Evolutionary conservation across 2,113 vertebrate species (phyloP).

Genomic region (Strix uralensis): DNA sequence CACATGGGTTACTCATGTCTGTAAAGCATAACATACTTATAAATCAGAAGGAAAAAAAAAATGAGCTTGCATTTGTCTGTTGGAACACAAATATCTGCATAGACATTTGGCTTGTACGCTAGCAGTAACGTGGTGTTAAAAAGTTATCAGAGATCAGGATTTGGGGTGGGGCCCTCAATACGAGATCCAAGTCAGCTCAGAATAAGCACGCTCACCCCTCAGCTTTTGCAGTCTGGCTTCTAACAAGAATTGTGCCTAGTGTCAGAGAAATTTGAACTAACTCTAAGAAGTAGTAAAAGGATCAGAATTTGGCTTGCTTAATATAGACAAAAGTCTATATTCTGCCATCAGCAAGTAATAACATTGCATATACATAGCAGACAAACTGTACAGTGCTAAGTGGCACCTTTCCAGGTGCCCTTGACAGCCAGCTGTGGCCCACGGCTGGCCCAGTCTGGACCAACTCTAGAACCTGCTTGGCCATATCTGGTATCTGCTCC

Average conservation of each 20-base stretch:
- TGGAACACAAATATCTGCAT: neutral
- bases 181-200: neutral
- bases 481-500: neutral
- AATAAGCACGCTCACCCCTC: neutral
- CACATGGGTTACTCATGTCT: conserved; percentile 45
- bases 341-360: neutral
- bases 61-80: neutral
- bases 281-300: neutral
- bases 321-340: neutral
- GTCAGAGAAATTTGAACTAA: neutral
- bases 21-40: conserved; percentile 32
- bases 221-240: neutral
- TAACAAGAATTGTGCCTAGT: neutral
- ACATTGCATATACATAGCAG: neutral
- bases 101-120: neutral
- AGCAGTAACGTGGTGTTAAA: neutral
- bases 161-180: neutral
- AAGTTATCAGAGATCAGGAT: conserved; percentile 31
- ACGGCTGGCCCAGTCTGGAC: neutral
- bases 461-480: neutral
- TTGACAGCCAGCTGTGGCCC: neutral
- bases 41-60: conserved; percentile 14
- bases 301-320: neutral
- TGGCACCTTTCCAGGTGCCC: neutral
- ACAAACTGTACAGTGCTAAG: neutral